Evolutionary conservation across 2,888 invertebrate genomes (phyloP), one percentile per base, ranked within the genome.

Genomic region (Dascillus cervinus): DNA sequence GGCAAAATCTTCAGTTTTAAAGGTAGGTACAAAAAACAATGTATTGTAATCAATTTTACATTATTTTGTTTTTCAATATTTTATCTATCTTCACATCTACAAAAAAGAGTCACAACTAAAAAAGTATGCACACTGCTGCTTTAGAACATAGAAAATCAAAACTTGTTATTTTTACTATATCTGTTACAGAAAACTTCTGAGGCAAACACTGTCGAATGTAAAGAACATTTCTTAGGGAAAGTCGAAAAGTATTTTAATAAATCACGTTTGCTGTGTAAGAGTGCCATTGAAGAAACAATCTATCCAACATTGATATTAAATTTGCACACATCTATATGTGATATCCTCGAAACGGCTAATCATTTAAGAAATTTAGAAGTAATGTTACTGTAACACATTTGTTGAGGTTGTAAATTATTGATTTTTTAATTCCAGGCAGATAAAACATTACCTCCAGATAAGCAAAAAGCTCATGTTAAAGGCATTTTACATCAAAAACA

Each of bases 401-500:
- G 60, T 13, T 29, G 2, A 29, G 4, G 9, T 22, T 11, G 6
- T 8, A 6, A 17, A 17, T n/a, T n/a, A n/a, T 17, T 17, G 20
- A 31, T 11, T 22, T 22, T 42, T 26, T 27, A 29, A 8, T 54
- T 52, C 29, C 42, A 76, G 76, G 67, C 77, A 5, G 75, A 78
- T 41, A 53, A 66, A 24, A 59, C 69, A 6, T 53, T 76, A 2
- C 69, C 79, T 0, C 79, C 82, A 52, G 70, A 74, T 1, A 84
- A 85, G 51, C 88, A 88, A 58, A 80, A 78, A 39, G 76, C 86
- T 0, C 79, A 80, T 59, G 83, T 82, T 0, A 88, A 87, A 55
- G 79, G 78, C 56, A 81, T 89, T 28, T 70, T 90, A 3, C 83
- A 86, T 51, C 84, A 86, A 52, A 94, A 92, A 60, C 79, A 86